phyloP scores from a whole-genome alignment of 2,113 vertebrate genomes.

The Orientallactaga bullata region DNA sequence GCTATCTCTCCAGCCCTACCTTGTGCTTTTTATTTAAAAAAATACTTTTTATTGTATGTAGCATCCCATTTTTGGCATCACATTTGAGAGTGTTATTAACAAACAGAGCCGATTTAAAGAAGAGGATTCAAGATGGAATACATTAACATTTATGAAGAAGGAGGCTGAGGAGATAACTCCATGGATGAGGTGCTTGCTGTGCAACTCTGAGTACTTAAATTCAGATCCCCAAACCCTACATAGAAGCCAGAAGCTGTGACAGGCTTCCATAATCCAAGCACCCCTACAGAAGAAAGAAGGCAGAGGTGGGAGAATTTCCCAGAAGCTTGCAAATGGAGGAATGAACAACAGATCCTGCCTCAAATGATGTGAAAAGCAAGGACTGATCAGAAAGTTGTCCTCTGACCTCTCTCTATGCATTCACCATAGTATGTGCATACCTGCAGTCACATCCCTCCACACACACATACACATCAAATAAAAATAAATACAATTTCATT shows the following conservation, averaged over 20 bases:
- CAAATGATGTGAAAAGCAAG: too few relatives aligned
- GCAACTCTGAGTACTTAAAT: background rate
- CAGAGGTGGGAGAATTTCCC: background rate
- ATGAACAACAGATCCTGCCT: too few relatives aligned
- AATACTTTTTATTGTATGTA: background rate
- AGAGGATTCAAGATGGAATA: background rate
- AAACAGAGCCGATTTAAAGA: constrained; percentile 26
- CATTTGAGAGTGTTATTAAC: background rate
- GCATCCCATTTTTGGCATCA: background rate
- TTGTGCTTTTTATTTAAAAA: too few relatives aligned
- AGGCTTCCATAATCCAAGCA: background rate
- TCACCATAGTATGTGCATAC: too few relatives aligned
- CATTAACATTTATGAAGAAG: background rate
- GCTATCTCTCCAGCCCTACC: too few relatives aligned
- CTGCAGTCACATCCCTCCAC: too few relatives aligned
- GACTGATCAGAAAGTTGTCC: too few relatives aligned
- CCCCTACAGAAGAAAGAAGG: background rate
- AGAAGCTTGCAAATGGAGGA: too few relatives aligned
- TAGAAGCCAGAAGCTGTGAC: background rate
- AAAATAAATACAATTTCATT: too few relatives aligned
- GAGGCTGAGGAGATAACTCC: background rate
- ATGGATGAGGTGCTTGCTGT: background rate
- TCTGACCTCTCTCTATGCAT: too few relatives aligned
- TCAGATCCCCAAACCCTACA: background rate
- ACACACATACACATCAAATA: too few relatives aligned